Percentiles rank a stretch among this genome's conserved stretches.
Evolutionary conservation across 2,888 invertebrate species (phyloP).

Genomic region (Pimpla rufipes): DNA sequence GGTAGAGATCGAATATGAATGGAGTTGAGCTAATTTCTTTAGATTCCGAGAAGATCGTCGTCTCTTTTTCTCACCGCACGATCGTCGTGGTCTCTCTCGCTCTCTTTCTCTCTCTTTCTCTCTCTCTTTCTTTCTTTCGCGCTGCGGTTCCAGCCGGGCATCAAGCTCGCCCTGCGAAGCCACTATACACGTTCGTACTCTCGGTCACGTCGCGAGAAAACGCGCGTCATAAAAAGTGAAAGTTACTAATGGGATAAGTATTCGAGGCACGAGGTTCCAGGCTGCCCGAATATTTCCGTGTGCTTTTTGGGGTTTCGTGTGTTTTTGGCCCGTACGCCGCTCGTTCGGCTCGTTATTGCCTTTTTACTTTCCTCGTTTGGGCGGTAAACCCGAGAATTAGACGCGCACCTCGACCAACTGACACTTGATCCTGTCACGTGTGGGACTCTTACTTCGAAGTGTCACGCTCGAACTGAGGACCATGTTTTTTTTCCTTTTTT

Average conservation of each 20-base stretch:
- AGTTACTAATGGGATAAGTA: constrained; percentile 73
- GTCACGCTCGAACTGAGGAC: background rate
- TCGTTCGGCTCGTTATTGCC: constrained; percentile 35
- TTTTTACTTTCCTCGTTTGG: constrained; percentile 42
- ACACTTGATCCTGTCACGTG: constrained; percentile 1
- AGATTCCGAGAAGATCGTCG: constrained; percentile 42
- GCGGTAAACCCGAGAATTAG: constrained; percentile 11
- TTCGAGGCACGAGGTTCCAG: constrained; percentile 69
- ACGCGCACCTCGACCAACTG: background rate
- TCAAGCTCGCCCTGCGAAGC: constrained; percentile 20
- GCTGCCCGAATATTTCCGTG: constrained; percentile 53
- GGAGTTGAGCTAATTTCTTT: constrained; percentile 59
- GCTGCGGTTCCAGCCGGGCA: background rate
- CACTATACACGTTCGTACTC: constrained; percentile 35
- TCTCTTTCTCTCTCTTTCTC: constrained; percentile 35
- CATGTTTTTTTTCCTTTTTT: background rate
- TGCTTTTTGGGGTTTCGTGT: constrained; percentile 36
- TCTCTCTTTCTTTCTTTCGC: constrained; percentile 29
- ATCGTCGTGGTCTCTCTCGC: constrained; percentile 36
- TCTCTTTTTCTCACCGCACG: constrained; percentile 6
- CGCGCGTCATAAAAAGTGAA: constrained; percentile 73
- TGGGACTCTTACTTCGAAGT: background rate
- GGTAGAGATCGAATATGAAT: constrained; percentile 30
- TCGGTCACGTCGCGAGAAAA: constrained; percentile 65
- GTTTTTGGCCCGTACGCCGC: constrained; percentile 39